phyloP scores from a whole-genome alignment of 30 jellyfish, hydroid and myxozoan genomes.

The Calvadosia cruxmelitensis region DNA sequence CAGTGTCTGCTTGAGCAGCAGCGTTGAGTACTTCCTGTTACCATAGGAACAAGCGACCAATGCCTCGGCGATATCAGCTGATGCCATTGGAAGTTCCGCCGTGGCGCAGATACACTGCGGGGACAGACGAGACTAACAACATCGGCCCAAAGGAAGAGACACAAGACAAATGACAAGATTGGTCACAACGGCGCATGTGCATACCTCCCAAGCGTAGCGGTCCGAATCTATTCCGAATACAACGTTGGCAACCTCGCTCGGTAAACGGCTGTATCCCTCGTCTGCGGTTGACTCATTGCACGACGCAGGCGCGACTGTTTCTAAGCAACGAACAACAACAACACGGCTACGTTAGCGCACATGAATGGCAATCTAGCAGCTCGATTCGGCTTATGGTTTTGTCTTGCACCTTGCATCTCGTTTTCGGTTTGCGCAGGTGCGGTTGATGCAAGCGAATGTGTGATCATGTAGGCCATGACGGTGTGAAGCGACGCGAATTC shows the following conservation, averaged over 20 bases:
- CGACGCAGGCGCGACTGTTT: too few species aligned
- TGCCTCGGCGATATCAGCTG: conserved; percentile 53
- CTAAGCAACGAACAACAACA: too few species aligned
- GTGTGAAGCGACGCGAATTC: conserved; percentile 52
- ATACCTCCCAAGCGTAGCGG: conserved; percentile 52
- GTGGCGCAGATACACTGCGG: conserved; percentile 64
- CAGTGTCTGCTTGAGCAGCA: background rate
- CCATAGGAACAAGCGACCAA: conserved; percentile 42
- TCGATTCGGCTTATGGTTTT: too few species aligned
- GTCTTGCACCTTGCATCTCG: too few species aligned
- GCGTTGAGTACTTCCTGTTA: background rate
- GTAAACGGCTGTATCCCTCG: too few species aligned
- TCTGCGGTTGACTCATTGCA: too few species aligned
- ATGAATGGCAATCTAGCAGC: too few species aligned
- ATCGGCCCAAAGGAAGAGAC: background rate
- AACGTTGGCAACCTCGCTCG: conserved; percentile 28
- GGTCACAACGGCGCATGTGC: background rate
- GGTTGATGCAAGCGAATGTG: too few species aligned
- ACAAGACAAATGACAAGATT: background rate
- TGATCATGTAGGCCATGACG: too few species aligned
- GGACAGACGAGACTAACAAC: background rate
- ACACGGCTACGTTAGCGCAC: too few species aligned
- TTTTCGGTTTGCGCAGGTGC: too few species aligned
- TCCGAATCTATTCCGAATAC: conserved; percentile 51
- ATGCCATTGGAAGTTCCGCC: conserved; percentile 47